Evolutionary conservation across 2,113 vertebrate genomes (phyloP).

Genomic region (Arizona elegans): DNA sequence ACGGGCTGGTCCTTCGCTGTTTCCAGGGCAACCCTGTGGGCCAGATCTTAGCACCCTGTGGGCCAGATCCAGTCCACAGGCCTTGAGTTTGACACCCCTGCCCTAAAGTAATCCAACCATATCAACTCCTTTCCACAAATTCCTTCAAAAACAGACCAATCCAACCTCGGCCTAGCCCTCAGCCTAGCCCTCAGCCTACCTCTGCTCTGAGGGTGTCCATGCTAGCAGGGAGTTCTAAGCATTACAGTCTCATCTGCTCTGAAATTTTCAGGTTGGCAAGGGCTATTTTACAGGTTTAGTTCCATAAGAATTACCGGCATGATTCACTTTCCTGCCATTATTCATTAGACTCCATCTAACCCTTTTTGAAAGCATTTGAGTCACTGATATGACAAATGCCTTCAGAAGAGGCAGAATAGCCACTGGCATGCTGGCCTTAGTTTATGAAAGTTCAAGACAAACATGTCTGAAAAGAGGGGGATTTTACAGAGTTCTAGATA

Average conservation of each 20-base stretch:
- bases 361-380: background rate
- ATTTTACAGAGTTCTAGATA: background rate
- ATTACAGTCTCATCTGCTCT: background rate
- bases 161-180: background rate
- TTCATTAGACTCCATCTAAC: background rate
- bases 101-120: background rate
- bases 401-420: background rate
- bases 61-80: no score
- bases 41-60: no score
- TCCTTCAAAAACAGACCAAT: background rate
- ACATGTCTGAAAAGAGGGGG: background rate
- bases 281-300: background rate
- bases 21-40: no score
- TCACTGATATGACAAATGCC: background rate
- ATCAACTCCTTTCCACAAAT: background rate
- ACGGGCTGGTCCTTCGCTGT: rapidly evolving
- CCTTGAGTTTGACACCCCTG: background rate
- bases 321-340: background rate
- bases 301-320: background rate
- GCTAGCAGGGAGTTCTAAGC: background rate
- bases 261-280: background rate
- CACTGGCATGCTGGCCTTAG: background rate
- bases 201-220: background rate
- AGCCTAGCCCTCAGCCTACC: background rate
- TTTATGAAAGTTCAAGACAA: background rate